Evolutionary conservation across 2,113 vertebrate species (phyloP).

Genomic region (Brachypodius melanocephalos): DNA sequence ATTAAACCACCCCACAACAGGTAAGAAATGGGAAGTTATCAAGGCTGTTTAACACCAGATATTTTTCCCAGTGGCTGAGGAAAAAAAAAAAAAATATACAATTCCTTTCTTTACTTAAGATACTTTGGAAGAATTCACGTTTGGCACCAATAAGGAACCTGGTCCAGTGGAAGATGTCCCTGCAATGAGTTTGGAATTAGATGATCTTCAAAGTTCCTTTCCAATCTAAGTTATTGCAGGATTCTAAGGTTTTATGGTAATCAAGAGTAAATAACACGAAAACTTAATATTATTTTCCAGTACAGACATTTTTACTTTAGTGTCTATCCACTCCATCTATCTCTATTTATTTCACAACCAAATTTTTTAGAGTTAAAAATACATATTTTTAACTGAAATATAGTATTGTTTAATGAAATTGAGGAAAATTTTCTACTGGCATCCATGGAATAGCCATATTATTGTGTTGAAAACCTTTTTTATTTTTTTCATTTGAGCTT

Average conservation of each 20-base stretch:
- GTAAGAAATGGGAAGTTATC: neutral
- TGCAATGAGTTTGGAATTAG: neutral
- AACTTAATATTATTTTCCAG: neutral
- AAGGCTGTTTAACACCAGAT: neutral
- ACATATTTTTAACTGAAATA: neutral
- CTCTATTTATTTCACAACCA: neutral
- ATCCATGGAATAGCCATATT: neutral
- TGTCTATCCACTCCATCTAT: neutral
- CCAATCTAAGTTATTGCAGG: neutral
- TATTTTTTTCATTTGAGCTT: neutral
- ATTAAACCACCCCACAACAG: neutral
- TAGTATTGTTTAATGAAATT: neutral
- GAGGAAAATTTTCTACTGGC: neutral
- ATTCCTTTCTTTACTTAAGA: neutral
- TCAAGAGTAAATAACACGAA: neutral
- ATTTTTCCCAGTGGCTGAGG: neutral
- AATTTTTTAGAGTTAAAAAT: neutral
- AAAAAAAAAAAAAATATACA: neutral
- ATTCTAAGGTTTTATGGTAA: neutral
- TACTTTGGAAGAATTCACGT: neutral
- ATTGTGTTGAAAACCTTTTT: neutral
- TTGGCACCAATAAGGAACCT: neutral
- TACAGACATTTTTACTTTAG: neutral
- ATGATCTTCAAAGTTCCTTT: neutral
- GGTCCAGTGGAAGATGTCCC: neutral